Percentiles rank a stretch among this genome's conserved stretches.
Conservation (phyloP, 2,113 vertebrate species). For the Myiozetetes cayanensis region DNA sequence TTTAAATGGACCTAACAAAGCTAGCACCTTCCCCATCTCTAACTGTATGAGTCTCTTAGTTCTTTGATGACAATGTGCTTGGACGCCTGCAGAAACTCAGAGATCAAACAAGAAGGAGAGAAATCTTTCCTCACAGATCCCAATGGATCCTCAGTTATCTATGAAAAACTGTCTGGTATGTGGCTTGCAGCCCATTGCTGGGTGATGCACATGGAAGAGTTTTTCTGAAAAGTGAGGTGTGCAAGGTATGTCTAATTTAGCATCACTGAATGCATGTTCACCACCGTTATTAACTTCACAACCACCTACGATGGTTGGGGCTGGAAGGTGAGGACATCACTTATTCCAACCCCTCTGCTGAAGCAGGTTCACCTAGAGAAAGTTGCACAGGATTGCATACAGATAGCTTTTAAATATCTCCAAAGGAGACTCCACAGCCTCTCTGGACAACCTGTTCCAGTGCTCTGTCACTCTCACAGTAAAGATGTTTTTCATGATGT, state of each 20-base stretch:
- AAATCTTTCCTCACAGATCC: background rate
- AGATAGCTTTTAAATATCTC: background rate
- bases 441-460: background rate
- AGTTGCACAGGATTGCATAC: background rate
- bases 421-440: background rate
- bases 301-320: background rate
- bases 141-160: background rate
- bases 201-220: background rate
- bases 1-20: background rate
- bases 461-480: background rate
- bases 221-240: background rate
- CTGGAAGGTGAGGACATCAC: background rate
- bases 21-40: background rate
- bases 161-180: background rate
- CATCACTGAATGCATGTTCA: background rate
- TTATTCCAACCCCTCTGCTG: background rate
- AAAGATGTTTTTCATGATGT: background rate
- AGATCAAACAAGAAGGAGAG: background rate
- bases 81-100: constrained; percentile 10
- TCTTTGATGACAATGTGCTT: constrained; percentile 15
- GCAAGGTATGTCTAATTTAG: background rate
- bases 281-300: background rate
- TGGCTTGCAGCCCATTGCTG: background rate
- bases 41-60: background rate
- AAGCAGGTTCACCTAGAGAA: background rate